Percentiles rank a stretch among this genome's conserved stretches.
Conservation (phyloP, 2,888 invertebrate species). For the Drosophila anceps region DNA sequence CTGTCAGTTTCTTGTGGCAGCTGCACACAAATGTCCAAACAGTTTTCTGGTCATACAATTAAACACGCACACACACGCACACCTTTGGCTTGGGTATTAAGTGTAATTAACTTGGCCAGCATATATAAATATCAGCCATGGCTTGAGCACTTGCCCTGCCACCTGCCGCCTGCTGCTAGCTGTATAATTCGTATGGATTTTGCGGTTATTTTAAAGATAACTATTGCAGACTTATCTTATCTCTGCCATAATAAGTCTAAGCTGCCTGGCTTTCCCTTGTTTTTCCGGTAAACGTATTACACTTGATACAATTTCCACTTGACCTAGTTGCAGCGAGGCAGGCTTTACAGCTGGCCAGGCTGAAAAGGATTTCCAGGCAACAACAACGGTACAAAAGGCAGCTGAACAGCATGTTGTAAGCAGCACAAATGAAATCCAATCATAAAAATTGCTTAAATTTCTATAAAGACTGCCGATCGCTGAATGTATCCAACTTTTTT, state of each 20-base stretch:
- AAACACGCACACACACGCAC: conserved; percentile 15
- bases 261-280: conserved; percentile 37
- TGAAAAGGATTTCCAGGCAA: conserved; percentile 60
- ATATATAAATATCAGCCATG: not conserved
- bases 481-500: not conserved
- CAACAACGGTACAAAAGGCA: conserved; percentile 28
- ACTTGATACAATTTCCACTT: conserved; percentile 69
- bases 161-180: conserved; percentile 41
- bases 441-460: conserved; percentile 30
- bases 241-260: conserved; percentile 61
- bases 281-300: conserved; percentile 45
- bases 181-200: conserved; percentile 74
- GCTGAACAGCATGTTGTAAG: conserved; percentile 9
- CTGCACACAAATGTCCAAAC: conserved; percentile 73
- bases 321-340: conserved; percentile 63
- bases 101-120: conserved; percentile 75
- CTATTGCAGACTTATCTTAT: conserved; percentile 60
- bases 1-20: conserved; percentile 49
- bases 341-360: conserved; percentile 14
- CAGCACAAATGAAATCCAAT: conserved; percentile 39
- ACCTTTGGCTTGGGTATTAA: conserved; percentile 66
- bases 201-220: conserved; percentile 76
- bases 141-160: conserved; percentile 16
- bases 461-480: not conserved
- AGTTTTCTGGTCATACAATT: conserved; percentile 58